Evolutionary conservation across 1,140 invertebrate genomes (phyloP).

Genomic region (Aphidius gifuensis): DNA sequence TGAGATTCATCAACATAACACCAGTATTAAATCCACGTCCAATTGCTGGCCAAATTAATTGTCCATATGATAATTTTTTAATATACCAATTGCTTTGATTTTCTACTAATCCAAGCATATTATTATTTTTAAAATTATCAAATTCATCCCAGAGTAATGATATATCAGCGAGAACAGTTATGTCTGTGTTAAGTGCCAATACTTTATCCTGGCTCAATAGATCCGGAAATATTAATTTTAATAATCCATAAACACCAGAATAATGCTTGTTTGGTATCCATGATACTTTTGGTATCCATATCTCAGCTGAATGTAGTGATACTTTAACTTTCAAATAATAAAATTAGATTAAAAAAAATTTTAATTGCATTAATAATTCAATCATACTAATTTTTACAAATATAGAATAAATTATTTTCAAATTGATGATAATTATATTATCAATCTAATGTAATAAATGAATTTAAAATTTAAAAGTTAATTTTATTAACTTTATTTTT

Average conservation of each 20-base stretch:
- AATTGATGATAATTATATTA: no score
- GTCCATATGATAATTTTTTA: slow-evolving; percentile 70
- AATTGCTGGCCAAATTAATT: slow-evolving; percentile 82
- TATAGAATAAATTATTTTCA: no score
- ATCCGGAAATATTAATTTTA: slow-evolving; percentile 79
- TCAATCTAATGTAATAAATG: no score
- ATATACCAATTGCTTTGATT: slow-evolving; percentile 94
- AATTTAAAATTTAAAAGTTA: slow-evolving; percentile 8
- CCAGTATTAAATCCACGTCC: slow-evolving; percentile 86
- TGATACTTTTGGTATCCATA: slow-evolving; percentile 69
- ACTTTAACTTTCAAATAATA: slow-evolving; percentile 64
- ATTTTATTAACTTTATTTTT: no score
- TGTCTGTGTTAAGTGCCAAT: slow-evolving; percentile 84
- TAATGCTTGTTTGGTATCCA: slow-evolving; percentile 96
- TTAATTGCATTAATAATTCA: background rate
- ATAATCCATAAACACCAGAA: slow-evolving; percentile 84
- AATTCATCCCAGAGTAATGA: slow-evolving; percentile 80
- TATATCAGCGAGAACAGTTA: slow-evolving; percentile 84
- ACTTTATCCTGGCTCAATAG: slow-evolving; percentile 58
- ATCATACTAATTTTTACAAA: slow-evolving; percentile 2
- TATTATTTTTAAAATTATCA: slow-evolving; percentile 64
- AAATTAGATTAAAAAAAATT: background rate
- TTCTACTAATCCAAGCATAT: slow-evolving; percentile 82
- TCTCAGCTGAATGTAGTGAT: slow-evolving; percentile 78
- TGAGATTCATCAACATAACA: slow-evolving; percentile 80